Percentiles rank a stretch among this genome's conserved stretches.
Evolutionary conservation across 2,888 invertebrate species (phyloP).

Genomic region (Agrochola lota): DNA sequence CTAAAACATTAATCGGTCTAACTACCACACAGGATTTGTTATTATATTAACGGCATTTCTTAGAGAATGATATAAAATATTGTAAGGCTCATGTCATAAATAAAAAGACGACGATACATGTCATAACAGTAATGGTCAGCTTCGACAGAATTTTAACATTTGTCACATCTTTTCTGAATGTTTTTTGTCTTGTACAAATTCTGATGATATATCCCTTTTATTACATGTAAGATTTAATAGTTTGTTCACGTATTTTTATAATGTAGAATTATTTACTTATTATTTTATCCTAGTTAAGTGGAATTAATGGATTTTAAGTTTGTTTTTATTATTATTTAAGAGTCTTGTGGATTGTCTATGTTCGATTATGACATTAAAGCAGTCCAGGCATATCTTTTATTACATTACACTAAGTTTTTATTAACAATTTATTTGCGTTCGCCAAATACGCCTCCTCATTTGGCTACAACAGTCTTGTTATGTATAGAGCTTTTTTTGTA

Average conservation of each 20-base stretch:
- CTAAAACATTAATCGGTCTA: not conserved
- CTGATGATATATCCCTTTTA: not conserved
- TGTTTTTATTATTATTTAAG: no score
- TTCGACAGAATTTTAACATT: constrained; percentile 29
- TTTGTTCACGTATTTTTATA: no score
- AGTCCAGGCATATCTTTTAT: no score
- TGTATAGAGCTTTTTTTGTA: not conserved
- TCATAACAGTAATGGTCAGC: constrained; percentile 21
- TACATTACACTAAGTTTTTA: no score
- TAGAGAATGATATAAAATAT: not conserved
- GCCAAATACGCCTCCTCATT: not conserved
- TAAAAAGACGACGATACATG: constrained; percentile 6
- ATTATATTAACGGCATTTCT: not conserved
- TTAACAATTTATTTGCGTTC: not conserved
- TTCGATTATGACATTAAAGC: no score
- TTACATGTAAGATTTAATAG: no score
- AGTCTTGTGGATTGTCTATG: no score
- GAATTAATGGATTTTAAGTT: no score
- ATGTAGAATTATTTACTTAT: no score
- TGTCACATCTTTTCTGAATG: constrained; percentile 19
- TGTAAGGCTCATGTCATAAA: constrained; percentile 11
- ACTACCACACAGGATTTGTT: constrained; percentile 14
- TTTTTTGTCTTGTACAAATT: not conserved
- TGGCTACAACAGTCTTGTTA: not conserved
- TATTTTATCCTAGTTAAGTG: no score